Base-by-base conservation (phyloP, 2,113 vertebrate species). In the Neotoma lepida region DNA sequence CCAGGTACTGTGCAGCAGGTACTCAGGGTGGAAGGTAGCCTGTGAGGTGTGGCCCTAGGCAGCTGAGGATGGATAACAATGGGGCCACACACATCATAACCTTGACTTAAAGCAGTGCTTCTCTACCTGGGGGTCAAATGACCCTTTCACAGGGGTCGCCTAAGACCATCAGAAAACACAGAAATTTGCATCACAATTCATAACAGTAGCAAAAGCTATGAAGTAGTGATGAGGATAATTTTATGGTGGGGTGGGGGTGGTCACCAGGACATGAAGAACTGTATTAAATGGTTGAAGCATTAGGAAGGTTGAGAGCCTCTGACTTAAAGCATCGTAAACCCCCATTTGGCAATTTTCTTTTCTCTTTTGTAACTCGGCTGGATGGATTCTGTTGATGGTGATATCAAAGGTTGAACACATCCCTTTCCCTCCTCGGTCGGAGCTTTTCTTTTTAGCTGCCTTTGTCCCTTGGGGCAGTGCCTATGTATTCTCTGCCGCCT, bases 1-100 rank as follows among this genome's bases (percentile, higher is more conserved):
- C 15, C 2, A 2, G 46, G 82, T 3, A 56, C 17, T 15, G 6
- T 4, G 44, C 4, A 8, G 2, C 0, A 8, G 56, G 64, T 61
- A 15, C 70, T 0, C 14, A 54, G 39, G 44, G 41, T 2, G 22
- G 10, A 18, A 7, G n/a, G 41, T 33, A 39, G 30, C 18, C 85
- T 14, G 41, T 30, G 41, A 35, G 13, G 28, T 33, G 17, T 64
- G 58, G 2, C 15, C 41, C 41, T 44, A 64, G 54, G 9, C 8
- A 33, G 9, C 15, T 22, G 58, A 85, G n/a, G 15, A 46, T 35
- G 58, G 39, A 26, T 12, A 64, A 64, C 28, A 85, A 46, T 6
- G 61, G 61, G 6, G 4, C 28, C 41, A 9, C 39, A 30, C n/a
- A 20, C 39, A 63, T 44, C 7, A 46, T 64, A 64, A 46, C 46